Evolutionary conservation across 2,113 vertebrate genomes (phyloP).

Genomic region (Grantiella picta): DNA sequence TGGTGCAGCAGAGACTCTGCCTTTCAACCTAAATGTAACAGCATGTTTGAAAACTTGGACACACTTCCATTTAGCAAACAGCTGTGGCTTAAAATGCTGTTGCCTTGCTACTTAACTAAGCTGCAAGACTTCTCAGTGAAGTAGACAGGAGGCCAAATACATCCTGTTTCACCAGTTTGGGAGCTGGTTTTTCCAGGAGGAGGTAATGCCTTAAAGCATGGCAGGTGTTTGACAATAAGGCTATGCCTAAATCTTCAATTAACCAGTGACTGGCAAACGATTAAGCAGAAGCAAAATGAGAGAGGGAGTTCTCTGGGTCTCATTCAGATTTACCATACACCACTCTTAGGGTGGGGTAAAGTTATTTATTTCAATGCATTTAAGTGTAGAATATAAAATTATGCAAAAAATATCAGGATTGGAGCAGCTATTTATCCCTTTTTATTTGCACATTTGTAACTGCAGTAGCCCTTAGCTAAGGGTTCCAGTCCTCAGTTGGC

Average conservation of each 20-base stretch:
- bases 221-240: background rate
- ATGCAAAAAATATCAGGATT: background rate
- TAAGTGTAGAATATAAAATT: background rate
- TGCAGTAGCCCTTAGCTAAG: background rate
- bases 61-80: conserved; percentile 43
- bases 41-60: conserved; percentile 42
- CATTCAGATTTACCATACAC: background rate
- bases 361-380: background rate
- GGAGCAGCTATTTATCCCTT: background rate
- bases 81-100: conserved; percentile 20
- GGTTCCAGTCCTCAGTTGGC: background rate
- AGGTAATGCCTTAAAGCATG: background rate
- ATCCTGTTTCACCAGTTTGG: background rate
- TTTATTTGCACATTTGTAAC: background rate
- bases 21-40: background rate
- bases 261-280: background rate
- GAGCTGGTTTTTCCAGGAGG: background rate
- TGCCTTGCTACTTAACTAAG: background rate
- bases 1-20: background rate
- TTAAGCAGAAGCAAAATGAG: background rate
- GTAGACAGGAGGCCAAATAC: background rate
- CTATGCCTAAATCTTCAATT: background rate
- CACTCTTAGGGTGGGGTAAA: background rate
- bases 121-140: background rate
- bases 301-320: background rate